Evolutionary conservation across 2,113 vertebrate species (phyloP).

Genomic region (Albula glossodonta): DNA sequence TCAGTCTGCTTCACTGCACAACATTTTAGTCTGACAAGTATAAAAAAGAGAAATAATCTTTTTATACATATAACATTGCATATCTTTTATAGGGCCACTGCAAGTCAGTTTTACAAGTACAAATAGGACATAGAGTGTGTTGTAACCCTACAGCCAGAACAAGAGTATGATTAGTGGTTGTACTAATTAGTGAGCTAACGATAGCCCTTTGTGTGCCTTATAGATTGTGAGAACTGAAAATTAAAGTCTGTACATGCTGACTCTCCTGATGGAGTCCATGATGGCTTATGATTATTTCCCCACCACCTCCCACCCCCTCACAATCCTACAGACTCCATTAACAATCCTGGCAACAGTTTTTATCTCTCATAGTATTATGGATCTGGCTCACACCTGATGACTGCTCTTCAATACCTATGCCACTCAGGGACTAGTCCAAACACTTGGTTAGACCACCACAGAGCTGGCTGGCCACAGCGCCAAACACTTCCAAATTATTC

Average conservation of each 20-base stretch:
- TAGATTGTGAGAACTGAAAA: neutral
- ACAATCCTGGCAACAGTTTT: neutral
- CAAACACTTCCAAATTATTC: neutral
- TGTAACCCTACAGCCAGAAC: neutral
- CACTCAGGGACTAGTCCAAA: neutral
- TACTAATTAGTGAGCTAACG: neutral
- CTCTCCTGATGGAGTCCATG: neutral
- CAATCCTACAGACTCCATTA: neutral
- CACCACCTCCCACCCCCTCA: neutral
- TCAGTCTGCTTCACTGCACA: neutral
- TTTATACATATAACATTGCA: neutral
- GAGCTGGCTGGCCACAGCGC: neutral
- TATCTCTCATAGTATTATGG: neutral
- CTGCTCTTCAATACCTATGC: neutral
- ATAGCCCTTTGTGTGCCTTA: neutral
- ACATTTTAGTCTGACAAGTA: neutral
- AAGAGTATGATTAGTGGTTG: neutral
- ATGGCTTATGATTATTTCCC: neutral
- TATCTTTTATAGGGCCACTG: too few species aligned
- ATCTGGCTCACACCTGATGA: neutral
- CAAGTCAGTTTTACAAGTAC: too few species aligned
- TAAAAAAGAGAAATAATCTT: neutral
- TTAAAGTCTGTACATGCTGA: neutral
- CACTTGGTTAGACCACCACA: neutral
- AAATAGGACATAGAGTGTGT: neutral